A percentile compares a stretch with the other conserved stretches of the same genome.
phyloP scores from a whole-genome alignment of 2,113 vertebrate species.

The Megaceryle torquata region DNA sequence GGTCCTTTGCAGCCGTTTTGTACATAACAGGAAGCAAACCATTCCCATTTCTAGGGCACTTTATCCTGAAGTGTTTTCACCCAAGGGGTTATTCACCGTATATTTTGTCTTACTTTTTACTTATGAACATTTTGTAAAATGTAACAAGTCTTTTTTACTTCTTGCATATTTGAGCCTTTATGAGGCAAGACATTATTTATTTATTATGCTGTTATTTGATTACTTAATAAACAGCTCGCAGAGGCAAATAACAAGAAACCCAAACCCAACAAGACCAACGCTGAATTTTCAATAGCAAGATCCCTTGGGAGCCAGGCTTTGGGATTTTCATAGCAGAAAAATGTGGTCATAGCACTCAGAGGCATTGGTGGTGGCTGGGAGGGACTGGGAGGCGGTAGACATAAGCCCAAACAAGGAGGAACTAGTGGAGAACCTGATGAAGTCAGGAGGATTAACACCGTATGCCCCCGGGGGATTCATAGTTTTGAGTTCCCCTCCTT shows the following conservation, averaged over 20 bases:
- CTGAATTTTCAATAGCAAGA: slow-evolving; percentile 42
- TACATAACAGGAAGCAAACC: slow-evolving; percentile 25
- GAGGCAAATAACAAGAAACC: slow-evolving; percentile 36
- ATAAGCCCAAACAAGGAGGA: neutral
- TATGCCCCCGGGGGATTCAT: neutral
- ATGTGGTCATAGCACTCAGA: slow-evolving; percentile 24
- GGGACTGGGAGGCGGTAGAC: neutral
- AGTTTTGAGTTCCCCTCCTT: neutral
- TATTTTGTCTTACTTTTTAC: neutral
- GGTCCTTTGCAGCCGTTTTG: slow-evolving; percentile 48
- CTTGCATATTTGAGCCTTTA: neutral
- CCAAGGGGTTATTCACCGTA: neutral
- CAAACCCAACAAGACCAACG: neutral
- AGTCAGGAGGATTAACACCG: neutral
- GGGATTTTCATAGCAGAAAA: slow-evolving; percentile 46
- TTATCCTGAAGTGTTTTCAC: neutral
- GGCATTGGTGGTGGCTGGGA: neutral
- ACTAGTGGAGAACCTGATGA: neutral
- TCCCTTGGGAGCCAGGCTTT: slow-evolving; percentile 25
- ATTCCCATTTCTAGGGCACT: neutral
- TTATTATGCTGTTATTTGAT: slow-evolving; percentile 1
- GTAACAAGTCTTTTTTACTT: neutral
- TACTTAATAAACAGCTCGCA: slow-evolving; percentile 38
- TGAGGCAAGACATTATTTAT: slow-evolving; percentile 23
- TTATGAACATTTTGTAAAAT: neutral